A percentile compares a stretch with the other conserved stretches of the same genome.
phyloP scores from a whole-genome alignment of 2,888 invertebrate species.

The Salticus scenicus region DNA sequence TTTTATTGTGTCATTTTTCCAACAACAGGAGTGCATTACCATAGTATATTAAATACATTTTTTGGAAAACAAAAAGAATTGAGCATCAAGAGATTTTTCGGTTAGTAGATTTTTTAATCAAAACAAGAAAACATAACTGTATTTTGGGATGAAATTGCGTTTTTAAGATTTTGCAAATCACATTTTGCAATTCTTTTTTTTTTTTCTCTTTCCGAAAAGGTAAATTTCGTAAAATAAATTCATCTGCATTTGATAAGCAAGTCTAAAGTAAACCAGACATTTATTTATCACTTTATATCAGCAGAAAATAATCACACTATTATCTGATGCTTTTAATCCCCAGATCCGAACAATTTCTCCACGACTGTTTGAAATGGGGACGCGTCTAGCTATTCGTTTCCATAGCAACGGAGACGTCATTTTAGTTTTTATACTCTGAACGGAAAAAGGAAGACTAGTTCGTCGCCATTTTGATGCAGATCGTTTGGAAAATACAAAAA shows the following conservation, averaged over 20 bases:
- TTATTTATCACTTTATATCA: not conserved
- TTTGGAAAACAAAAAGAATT: too few species aligned
- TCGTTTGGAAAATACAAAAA: too few species aligned
- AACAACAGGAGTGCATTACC: too few species aligned
- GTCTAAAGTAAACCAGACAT: not conserved
- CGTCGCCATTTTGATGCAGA: not conserved
- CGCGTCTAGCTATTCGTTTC: not conserved
- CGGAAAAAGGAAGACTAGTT: not conserved
- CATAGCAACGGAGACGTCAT: conserved; percentile 9
- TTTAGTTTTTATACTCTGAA: not conserved
- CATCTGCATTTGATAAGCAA: not conserved
- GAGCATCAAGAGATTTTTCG: too few species aligned
- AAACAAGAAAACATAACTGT: too few species aligned
- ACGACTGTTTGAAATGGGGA: not conserved
- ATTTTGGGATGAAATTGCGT: too few species aligned
- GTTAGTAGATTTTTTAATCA: too few species aligned
- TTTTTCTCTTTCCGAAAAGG: too few species aligned
- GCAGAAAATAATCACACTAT: not conserved
- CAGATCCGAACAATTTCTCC: not conserved
- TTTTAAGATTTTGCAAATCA: too few species aligned
- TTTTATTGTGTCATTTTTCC: too few species aligned
- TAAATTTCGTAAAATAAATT: not conserved
- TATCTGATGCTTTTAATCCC: conserved; percentile 15
- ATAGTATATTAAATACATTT: too few species aligned
- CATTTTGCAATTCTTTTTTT: too few species aligned